phyloP scores from a whole-genome alignment of 1,140 invertebrate genomes.

The Coelopa frigida region DNA sequence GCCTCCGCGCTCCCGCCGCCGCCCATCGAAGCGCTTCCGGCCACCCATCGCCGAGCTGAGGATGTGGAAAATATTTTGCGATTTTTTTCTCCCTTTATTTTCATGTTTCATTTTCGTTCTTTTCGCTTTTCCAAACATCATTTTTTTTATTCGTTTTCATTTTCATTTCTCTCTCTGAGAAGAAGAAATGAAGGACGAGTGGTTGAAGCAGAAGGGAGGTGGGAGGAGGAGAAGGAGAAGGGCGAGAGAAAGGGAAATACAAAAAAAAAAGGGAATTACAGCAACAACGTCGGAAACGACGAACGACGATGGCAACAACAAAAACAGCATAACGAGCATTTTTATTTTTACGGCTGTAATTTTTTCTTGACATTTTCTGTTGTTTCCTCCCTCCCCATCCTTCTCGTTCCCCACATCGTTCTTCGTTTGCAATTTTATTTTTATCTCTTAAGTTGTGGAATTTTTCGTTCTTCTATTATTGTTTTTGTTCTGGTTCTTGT shows the following conservation, averaged over 20 bases:
- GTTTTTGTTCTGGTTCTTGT: too few species aligned
- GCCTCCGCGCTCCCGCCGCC: too few species aligned
- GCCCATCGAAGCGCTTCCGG: too few species aligned
- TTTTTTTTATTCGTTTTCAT: constrained; percentile 4
- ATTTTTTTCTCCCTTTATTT: constrained; percentile 12
- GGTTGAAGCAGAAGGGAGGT: neutral
- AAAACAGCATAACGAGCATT: constrained; percentile 37
- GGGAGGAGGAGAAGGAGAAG: constrained; percentile 1
- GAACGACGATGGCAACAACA: neutral
- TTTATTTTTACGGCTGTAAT: constrained; percentile 15
- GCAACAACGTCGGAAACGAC: neutral
- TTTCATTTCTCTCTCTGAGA: neutral
- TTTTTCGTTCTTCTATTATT: too few species aligned
- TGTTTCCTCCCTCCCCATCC: neutral
- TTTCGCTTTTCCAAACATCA: constrained; percentile 4
- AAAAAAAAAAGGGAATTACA: constrained; percentile 8
- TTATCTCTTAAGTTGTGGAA: too few species aligned
- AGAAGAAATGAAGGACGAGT: too few species aligned
- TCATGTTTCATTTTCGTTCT: constrained; percentile 9
- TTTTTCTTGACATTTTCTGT: constrained; percentile 9
- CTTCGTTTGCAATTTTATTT: neutral
- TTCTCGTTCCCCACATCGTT: neutral
- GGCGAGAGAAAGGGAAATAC: neutral
- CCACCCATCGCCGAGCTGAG: too few species aligned
- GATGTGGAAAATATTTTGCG: too few species aligned